Evolutionary conservation across 2,888 invertebrate species (phyloP).

Genomic region (Platycheirus albimanus): DNA sequence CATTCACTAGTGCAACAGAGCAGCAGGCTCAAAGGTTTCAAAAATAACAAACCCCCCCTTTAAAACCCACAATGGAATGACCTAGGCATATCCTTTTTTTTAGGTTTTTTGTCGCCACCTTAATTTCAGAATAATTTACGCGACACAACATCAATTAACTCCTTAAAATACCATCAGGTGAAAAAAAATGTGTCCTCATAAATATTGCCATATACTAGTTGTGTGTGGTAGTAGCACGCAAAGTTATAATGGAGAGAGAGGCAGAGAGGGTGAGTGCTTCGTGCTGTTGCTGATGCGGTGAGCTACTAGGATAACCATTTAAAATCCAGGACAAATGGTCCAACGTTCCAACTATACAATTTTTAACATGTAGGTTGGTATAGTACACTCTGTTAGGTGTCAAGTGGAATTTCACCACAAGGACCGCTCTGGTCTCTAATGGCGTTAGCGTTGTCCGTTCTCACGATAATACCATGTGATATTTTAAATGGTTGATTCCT

Average conservation of each 20-base stretch:
- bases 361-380: not conserved
- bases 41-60: constrained; percentile 44
- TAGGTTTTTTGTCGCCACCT: constrained; percentile 77
- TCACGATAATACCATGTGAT: constrained; percentile 53
- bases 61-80: constrained; percentile 55
- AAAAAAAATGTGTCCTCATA: constrained; percentile 61
- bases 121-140: constrained; percentile 82
- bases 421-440: constrained; percentile 33
- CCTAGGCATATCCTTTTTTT: constrained; percentile 42
- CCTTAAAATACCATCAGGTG: constrained; percentile 81
- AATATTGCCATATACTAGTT: constrained; percentile 65
- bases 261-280: constrained; percentile 23
- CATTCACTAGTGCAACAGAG: not conserved
- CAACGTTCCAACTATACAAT: constrained; percentile 33
- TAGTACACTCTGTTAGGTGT: constrained; percentile 57
- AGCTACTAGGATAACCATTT: constrained; percentile 72
- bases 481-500: constrained; percentile 59
- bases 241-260: constrained; percentile 66
- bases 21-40: constrained; percentile 58
- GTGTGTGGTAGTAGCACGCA: constrained; percentile 56
- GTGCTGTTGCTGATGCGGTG: constrained; percentile 65
- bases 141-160: constrained; percentile 83
- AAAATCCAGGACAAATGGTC: constrained; percentile 68
- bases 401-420: constrained; percentile 66
- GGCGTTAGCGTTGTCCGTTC: constrained; percentile 46